Evolutionary conservation across 1,140 invertebrate species (phyloP), one percentile per base, ranked within the genome.

Genomic region (Oscheius sp.): DNA sequence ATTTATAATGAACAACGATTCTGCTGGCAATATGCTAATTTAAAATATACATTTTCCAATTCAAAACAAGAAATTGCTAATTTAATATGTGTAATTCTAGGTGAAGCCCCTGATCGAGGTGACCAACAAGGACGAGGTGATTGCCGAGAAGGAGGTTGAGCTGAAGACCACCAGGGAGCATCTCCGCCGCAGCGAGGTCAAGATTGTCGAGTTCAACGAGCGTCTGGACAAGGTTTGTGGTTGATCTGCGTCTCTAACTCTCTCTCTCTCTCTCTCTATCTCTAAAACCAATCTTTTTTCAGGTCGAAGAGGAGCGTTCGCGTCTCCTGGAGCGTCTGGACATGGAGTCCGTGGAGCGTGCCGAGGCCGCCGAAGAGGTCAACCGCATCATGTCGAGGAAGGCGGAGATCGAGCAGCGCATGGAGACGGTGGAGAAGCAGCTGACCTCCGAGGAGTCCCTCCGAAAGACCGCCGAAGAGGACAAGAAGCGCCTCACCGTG

Each of bases 401-500:
- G 34, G 23, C 36, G 2, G 67, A 68, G 45, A 18, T 68, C 13
- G 67, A 68, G 45, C n/a, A 34, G 1, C 13, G 45, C 10, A 35
- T 64, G 32, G 61, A 52, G 4, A 34, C 63, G 2, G 4, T 49
- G 18, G 20, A 59, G 29, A 71, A 63, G 38, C 20, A 32, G 18
- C 28, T 64, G 34, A 58, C 36, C 18, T 1, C 18, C 18, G 62
- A 71, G 58, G 69, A 68, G 52, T 34, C 35, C 4, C 36, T 36
- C 36, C 49, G 73, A 73, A 61, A 61, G 67, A 26, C 32, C 75
- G 55, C 38, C 36, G 61, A 74, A 74, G 70, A 46, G 32, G 42
- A 68, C n/a, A 88, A 4, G 84, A 97, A 35, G 89, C 88, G 38
- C 89, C 90, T 62, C 95, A 98, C 81, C 96, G 96, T n/a, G n/a